Evolutionary conservation across 2,888 invertebrate genomes (phyloP), one percentile per base, ranked within the genome.

Genomic region (Pollenia labialis): DNA sequence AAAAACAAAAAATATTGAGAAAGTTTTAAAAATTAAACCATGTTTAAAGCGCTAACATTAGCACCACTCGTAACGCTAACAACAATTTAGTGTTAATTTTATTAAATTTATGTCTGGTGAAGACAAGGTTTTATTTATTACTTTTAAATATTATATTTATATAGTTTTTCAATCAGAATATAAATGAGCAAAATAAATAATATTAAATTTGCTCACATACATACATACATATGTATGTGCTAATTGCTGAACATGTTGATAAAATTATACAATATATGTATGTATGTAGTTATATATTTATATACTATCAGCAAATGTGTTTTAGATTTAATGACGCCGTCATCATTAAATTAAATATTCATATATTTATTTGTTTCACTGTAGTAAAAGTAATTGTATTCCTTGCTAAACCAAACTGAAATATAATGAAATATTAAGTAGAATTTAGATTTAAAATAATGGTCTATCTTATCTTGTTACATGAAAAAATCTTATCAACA

Each of bases 401-500:
- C n/a, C 3, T 58, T 58, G 9, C 14, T 40, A 40, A 58, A 58
- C 9, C 3, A 58, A 58, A 58, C n/a, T 32, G 8, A 58, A 58
- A 40, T 40, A n/a, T 58, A 40, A 66, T 68, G 48, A 52, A 68
- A 68, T 50, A n/a, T 8, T 58, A n/a, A 32, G 0, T 6, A 32
- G 32, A 32, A 32, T 32, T 32, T 4, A 32, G 32, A 32, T 32
- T 32, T 32, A 32, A 32, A 32, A 4, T n/a, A 48, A 23, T 23
- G 12, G 66, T 42, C 48, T 48, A 68, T 48, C 23, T 68, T 48
- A 48, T 50, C 52, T 1, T 32, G 23, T 66, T 66, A 50, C 10
- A 50, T 46, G 14, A 16, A 50, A 68, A 66, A 18, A 14, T 50
- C 50, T 68, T 68, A 68, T 68, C 68, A 50, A 50, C 10, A 32